Evolutionary conservation across 2,888 invertebrate species (phyloP), one percentile per base, ranked within the genome.

Genomic region (Polylopha cassiicola): DNA sequence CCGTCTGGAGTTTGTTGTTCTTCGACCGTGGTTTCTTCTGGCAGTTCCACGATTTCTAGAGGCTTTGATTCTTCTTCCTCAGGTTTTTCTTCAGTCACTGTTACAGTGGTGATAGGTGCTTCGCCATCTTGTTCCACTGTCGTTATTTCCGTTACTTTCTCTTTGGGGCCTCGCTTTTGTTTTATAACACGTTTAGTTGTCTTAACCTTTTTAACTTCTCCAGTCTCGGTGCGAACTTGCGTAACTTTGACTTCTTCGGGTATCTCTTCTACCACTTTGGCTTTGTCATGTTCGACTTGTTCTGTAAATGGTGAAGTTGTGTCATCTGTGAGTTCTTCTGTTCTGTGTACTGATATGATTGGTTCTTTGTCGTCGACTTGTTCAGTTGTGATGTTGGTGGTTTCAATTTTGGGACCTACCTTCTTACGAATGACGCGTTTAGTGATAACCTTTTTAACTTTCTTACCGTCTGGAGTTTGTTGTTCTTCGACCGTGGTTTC

Each of bases 341-440:
- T 54, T 16, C 66, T 67, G 23, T 73, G 59, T 47, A 80, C 69
- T 3, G 74, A 49, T 37, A 73, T 61, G 57, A 79, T 55, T 49
- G 85, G 64, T 65, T 74, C 52, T 54, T 72, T 77, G 24, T 80
- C 76, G 44, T 79, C 76, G 57, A 84, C 80, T 53, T 84, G 77
- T 46, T 73, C 47, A 1, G 82, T 66, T n/a, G 46, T 56, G 57
- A 73, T 53, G 39, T 73, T 37, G 3, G 85, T 67, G 3, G 57
- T 61, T 58, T 59, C 47, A 36, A 66, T 39, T 52, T 56, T 48
- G 9, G 61, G 39, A 47, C 63, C 63, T 24, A n/a, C n/a, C n/a
- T 52, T 49, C 8, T 55, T 59, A 30, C 61, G 85, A n/a, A 87
- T 84, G 1, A 75, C 58, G 38, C 76, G 73, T 7, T 51, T 58